Evolutionary conservation across 2,113 vertebrate genomes (phyloP).

Genomic region (Phocoena sinus): DNA sequence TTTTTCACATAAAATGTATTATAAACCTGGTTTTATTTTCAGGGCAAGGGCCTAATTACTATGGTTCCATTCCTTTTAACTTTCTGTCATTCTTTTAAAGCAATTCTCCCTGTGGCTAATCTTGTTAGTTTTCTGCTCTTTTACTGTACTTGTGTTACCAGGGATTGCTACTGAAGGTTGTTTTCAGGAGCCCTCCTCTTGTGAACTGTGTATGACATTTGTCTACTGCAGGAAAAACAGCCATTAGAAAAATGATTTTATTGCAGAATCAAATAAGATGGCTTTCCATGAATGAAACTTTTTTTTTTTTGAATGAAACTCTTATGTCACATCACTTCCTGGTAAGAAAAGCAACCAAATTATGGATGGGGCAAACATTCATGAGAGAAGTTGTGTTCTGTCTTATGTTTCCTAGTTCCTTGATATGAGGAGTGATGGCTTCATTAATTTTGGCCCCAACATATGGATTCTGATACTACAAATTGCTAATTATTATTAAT

Average conservation of each 20-base stretch:
- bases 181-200: not conserved
- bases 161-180: not conserved
- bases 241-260: not conserved
- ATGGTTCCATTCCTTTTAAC: not conserved
- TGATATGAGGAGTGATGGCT: not conserved
- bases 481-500: not conserved
- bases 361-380: not conserved
- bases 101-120: not conserved
- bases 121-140: not conserved
- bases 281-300: not conserved
- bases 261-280: not conserved
- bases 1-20: conserved; percentile 7
- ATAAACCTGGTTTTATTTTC: conserved; percentile 10
- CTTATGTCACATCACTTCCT: not conserved
- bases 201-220: not conserved
- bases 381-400: not conserved
- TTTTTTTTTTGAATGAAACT: not conserved
- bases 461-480: not conserved
- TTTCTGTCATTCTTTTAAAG: not conserved
- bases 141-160: not conserved
- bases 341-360: not conserved
- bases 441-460: not conserved
- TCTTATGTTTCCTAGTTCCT: not conserved
- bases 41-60: not conserved
- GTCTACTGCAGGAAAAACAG: not conserved